Base-by-base conservation (phyloP, 1,140 invertebrate genomes). In the Dolichoris vasculosae region DNA sequence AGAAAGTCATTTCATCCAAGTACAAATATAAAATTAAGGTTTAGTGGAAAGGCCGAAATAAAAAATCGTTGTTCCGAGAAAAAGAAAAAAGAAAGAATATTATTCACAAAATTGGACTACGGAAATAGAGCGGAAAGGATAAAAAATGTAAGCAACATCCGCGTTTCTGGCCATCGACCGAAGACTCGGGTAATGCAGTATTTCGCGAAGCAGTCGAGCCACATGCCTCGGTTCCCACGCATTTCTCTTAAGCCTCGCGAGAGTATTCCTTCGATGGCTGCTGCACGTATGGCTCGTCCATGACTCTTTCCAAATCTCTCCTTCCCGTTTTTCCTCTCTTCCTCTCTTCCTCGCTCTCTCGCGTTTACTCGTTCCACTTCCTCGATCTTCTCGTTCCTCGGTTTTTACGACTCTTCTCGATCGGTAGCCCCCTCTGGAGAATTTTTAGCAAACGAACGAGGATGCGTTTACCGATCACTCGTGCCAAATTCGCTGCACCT, bases 191-290 rank as follows among this genome's bases (percentile, higher is more conserved):
- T 89, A 90, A 90, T 85, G 88, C 87, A 89, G 90, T 90, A 90
- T 91, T 91, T 90, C 86, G 90, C 90, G 88, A 88, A 88, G 89
- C 90, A 88, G 88, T 89, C 88, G 87, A 87, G 88, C 89, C 89
- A 90, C 89, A 90, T 90, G 89, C 86, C 88, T 90, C 87, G 89
- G 89, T 91, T 91, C 90, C 90, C 90, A 91, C 90, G 89, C 90
- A 91, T 89, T 90, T 91, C 89, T 90, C 88, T 89, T 80, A 73
- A 85, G 76, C 71, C 75, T 85, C 85, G 59, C 23, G 23, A 17
- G 48, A 51, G 48, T 51, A 17, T 51, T 8, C 2, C 48, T 17
- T 51, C 48, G 11, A n/a, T n/a, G n/a, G 48, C 48, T 17, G 48
- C 2, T 2, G 48, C 55, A 67, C 80, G 46, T 26, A 26, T 23